Evolutionary conservation across 2,888 invertebrate species (phyloP).

Genomic region (Anarsia innoxiella): DNA sequence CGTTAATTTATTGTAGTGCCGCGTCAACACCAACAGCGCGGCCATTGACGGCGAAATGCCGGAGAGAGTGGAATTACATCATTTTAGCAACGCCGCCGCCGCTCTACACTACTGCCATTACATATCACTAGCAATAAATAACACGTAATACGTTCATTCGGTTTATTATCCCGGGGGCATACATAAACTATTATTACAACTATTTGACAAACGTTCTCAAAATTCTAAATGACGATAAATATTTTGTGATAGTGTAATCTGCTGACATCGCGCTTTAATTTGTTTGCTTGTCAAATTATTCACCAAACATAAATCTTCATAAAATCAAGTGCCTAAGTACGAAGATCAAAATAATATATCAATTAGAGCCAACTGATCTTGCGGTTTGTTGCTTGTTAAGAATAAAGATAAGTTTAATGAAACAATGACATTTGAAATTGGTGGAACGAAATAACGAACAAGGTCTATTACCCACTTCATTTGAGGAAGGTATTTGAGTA

Average conservation of each 20-base stretch:
- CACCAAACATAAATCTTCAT: conserved; percentile 34
- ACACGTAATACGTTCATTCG: too few species aligned
- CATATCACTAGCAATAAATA: conserved; percentile 15
- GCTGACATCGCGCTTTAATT: conserved; percentile 20
- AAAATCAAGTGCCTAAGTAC: conserved; percentile 29
- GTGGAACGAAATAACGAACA: background rate
- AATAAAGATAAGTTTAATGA: too few species aligned
- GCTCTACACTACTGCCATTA: conserved; percentile 14
- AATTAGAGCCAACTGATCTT: conserved; percentile 26
- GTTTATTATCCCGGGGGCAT: background rate
- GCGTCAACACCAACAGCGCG: conserved; percentile 33
- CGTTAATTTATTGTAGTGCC: conserved; percentile 61
- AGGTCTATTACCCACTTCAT: too few species aligned
- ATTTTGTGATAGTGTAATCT: conserved; percentile 11
- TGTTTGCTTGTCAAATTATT: conserved; percentile 25
- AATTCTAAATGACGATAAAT: conserved; percentile 16
- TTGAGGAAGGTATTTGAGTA: background rate
- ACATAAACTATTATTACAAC: conserved; percentile 5
- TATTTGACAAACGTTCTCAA: conserved; percentile 8
- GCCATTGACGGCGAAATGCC: conserved; percentile 23
- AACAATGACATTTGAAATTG: background rate
- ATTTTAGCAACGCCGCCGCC: conserved; percentile 17
- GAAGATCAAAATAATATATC: conserved; percentile 25
- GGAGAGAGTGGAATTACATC: conserved; percentile 24
- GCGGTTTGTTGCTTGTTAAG: too few species aligned